These are phyloP conservation scores for Acanthopagrus latus DNA, from an alignment of 2,797 vertebrate genomes.

Conservation along the genomic window DNA sequence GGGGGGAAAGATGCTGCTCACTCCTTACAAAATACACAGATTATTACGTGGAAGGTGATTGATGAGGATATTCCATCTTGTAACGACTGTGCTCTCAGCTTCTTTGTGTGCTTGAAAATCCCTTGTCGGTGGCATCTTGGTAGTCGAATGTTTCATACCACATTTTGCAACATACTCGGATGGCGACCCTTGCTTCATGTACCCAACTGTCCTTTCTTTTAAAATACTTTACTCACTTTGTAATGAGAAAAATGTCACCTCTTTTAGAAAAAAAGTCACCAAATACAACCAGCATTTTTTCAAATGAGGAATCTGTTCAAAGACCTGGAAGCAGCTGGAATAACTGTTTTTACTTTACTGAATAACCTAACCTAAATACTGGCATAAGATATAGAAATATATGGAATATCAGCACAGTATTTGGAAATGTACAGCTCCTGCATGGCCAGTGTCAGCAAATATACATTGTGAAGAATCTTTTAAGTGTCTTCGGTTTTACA, in stretches of 20 bases:
- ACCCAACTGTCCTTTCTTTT: not conserved
- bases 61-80: constrained; percentile 12
- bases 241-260: too few species aligned
- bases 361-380: too few species aligned
- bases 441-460: not conserved
- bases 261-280: too few species aligned
- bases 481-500: not conserved
- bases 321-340: too few species aligned
- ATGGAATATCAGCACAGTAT: too few species aligned
- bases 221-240: not conserved
- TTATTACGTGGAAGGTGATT: constrained; percentile 6
- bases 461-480: not conserved
- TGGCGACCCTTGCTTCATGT: not conserved
- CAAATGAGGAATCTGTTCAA: too few species aligned
- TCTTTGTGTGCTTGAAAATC: constrained; percentile 2
- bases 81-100: not conserved
- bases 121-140: not conserved
- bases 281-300: too few species aligned
- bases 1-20: constrained; percentile 33
- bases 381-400: too few species aligned
- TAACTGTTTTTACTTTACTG: too few species aligned
- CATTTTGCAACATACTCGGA: not conserved
- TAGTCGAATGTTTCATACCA: not conserved
- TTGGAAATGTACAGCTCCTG: not conserved
- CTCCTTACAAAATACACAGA: constrained; percentile 20